Percentiles rank a stretch among this genome's conserved stretches.
phyloP scores from a whole-genome alignment of 2,113 vertebrate species.

The Gadus chalcogrammus region DNA sequence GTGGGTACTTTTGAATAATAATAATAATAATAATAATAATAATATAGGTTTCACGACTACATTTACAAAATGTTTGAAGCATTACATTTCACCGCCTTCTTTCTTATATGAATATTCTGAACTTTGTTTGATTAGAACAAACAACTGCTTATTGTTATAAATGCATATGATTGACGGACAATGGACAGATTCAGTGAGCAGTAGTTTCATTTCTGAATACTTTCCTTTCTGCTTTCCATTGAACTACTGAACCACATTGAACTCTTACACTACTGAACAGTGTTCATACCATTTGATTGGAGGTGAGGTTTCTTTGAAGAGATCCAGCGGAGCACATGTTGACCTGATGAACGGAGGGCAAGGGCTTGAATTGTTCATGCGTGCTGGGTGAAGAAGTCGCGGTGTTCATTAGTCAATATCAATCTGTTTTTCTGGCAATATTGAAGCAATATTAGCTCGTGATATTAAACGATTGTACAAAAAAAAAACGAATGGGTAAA shows the following conservation, averaged over 20 bases:
- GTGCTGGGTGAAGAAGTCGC: conserved; percentile 52
- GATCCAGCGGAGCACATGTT: conserved; percentile 28
- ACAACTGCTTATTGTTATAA: too few relatives aligned
- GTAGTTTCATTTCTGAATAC: neutral
- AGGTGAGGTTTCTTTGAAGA: conserved; percentile 11
- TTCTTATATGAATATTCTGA: too few relatives aligned
- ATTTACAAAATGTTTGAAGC: too few relatives aligned
- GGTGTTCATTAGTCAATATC: conserved; percentile 47
- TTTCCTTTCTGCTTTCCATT: conserved; percentile 13
- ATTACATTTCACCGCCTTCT: too few relatives aligned
- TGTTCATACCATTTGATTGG: conserved; percentile 19
- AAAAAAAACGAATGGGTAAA: conserved; percentile 3
- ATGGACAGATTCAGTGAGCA: too few relatives aligned
- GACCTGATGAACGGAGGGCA: conserved; percentile 52
- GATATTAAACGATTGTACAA: conserved; percentile 43
- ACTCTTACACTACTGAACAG: conserved; percentile 63
- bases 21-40: too few relatives aligned
- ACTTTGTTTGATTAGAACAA: too few relatives aligned
- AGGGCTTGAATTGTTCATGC: conserved; percentile 47
- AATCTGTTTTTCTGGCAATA: conserved; percentile 70
- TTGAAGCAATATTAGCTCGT: conserved; percentile 77
- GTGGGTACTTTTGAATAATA: conserved; percentile 13
- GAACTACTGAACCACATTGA: conserved; percentile 62
- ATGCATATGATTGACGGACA: too few relatives aligned
- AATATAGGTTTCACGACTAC: too few relatives aligned